Evolutionary conservation across 2,797 vertebrate species (phyloP), one percentile per base, ranked within the genome.

Genomic region (Melanotaenia nigrans): DNA sequence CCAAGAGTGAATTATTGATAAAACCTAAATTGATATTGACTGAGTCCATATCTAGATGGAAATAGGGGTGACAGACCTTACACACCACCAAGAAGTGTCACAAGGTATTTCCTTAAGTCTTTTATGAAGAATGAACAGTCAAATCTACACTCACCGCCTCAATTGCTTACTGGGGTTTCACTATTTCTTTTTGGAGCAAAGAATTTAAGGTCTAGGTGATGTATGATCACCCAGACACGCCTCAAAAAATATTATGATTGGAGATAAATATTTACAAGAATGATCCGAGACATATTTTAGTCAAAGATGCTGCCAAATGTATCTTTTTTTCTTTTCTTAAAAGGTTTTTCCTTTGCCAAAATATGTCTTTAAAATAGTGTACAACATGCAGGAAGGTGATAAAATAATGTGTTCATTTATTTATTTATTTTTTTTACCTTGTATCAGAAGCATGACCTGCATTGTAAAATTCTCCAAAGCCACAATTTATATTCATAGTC

Each of bases 1-100:
- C 85, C 83, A 85, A 92, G 82, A 84, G 89, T 93, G 89, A 95
- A 94, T 94, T 95, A 95, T 94, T 94, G 92, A 95, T 93, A 93
- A 78, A 90, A 78, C 67, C 91, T 94, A 90, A 90, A 92, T 90
- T 91, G 82, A 77, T 94, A 95, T 94, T 91, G 94, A 95, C 90
- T 82, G 69, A 87, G 77, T 86, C 86, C 89, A 80, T 87, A 92
- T 90, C 75, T 67, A 61, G 61, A 64, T 68, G 79, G 58, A 78
- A 84, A 83, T 65, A 32, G 18, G 25, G 77, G 62, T 57, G 59
- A 76, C 62, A 77, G 57, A 55, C 35, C 30, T 59, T 78, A 67
- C 49, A 75, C 71, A 71, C 42, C 66, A 69, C 73, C 42, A 73
- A 77, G 65, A 71, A 51, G 68, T 65, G 54, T 68, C 76, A 63